A percentile compares a stretch with the other conserved stretches of the same genome.
phyloP scores from a whole-genome alignment of 1,140 invertebrate genomes.

The Drosophila obscura region DNA sequence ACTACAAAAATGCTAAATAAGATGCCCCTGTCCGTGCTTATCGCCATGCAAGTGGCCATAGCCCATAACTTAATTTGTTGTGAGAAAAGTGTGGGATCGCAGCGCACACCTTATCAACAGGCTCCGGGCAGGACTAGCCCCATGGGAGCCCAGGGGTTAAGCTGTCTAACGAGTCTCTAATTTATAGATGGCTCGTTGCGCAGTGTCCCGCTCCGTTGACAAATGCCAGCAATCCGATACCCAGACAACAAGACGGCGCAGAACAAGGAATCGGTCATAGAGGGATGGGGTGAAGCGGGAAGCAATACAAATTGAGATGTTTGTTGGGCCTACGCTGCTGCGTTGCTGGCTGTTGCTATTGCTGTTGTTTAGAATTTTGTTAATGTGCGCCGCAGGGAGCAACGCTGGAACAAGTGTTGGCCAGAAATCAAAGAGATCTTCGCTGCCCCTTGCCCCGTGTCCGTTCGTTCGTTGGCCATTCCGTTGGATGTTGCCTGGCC shows the following conservation, averaged over 20 bases:
- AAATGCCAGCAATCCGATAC: constrained; percentile 78
- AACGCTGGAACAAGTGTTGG: constrained; percentile 57
- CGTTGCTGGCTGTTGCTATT: constrained; percentile 14
- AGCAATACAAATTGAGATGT: constrained; percentile 75
- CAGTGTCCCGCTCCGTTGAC: constrained; percentile 51
- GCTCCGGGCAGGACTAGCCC: constrained; percentile 13
- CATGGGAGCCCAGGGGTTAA: constrained; percentile 15
- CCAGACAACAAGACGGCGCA: constrained; percentile 26
- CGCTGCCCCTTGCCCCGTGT: no score
- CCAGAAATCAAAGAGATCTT: constrained; percentile 67
- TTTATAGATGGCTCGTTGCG: constrained; percentile 61
- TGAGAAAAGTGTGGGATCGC: constrained; percentile 45
- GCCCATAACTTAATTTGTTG: constrained; percentile 64
- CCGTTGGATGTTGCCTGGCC: constrained; percentile 28
- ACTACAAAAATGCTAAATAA: no score
- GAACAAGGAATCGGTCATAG: not conserved
- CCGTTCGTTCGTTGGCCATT: no score
- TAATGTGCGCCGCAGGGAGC: constrained; percentile 68
- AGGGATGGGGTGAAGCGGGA: not conserved
- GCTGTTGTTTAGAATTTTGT: constrained; percentile 66
- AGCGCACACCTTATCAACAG: constrained; percentile 53
- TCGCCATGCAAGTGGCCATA: constrained; percentile 33
- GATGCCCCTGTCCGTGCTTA: not conserved
- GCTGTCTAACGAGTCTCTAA: constrained; percentile 72
- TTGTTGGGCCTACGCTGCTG: constrained; percentile 46